Evolutionary conservation across 2,888 invertebrate genomes (phyloP).

Genomic region (Acronicta alni): DNA sequence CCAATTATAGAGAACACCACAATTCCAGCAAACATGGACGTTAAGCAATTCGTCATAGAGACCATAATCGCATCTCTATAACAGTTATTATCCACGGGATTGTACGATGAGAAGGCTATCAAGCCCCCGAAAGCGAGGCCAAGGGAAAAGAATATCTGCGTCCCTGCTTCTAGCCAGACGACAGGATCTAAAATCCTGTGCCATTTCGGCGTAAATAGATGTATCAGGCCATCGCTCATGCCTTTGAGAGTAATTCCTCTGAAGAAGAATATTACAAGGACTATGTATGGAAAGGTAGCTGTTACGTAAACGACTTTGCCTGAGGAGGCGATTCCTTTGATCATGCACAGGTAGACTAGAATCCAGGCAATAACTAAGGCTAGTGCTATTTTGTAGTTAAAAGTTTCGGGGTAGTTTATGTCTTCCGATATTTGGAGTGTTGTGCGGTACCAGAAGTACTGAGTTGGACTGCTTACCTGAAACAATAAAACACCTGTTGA

Average conservation of each 20-base stretch:
- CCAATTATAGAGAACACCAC: slow-evolving; percentile 99
- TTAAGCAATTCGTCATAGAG: slow-evolving; percentile 97
- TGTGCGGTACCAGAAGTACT: slow-evolving; percentile 98
- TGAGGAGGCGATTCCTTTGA: slow-evolving; percentile 98
- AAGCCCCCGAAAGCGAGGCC: slow-evolving; percentile 98
- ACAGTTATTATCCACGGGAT: slow-evolving; percentile 98
- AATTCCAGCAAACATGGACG: slow-evolving; percentile 98
- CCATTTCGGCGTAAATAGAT: slow-evolving; percentile 98
- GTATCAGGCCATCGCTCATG: slow-evolving; percentile 95
- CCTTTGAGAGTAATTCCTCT: slow-evolving; percentile 97
- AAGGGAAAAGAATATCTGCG: slow-evolving; percentile 98
- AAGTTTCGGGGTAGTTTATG: slow-evolving; percentile 94
- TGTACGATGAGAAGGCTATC: slow-evolving; percentile 98
- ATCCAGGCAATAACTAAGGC: slow-evolving; percentile 97
- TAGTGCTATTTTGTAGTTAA: slow-evolving; percentile 97
- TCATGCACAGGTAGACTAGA: slow-evolving; percentile 98
- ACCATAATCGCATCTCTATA: slow-evolving; percentile 98
- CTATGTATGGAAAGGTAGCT: slow-evolving; percentile 98
- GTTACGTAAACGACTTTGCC: slow-evolving; percentile 99
- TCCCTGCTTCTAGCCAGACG: slow-evolving; percentile 99
- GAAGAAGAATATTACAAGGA: slow-evolving; percentile 98
- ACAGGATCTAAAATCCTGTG: slow-evolving; percentile 97
- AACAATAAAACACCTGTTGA: slow-evolving; percentile 65
- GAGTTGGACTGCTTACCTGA: slow-evolving; percentile 96
- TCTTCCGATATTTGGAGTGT: slow-evolving; percentile 97